Conservation (phyloP, 2,888 invertebrate species). For the Apamea crenata region DNA sequence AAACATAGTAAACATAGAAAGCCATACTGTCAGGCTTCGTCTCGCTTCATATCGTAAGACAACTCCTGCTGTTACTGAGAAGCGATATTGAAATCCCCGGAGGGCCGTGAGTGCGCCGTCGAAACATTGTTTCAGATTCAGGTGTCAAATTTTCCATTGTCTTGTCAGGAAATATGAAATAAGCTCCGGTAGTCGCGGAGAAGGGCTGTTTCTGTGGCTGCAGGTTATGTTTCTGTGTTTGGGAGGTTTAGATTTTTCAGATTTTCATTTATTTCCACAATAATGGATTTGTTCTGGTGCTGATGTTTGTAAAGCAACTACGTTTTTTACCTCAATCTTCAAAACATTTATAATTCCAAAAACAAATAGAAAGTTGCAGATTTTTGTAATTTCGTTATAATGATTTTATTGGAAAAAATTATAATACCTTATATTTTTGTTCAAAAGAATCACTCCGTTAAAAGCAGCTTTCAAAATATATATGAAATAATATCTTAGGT, state of each 20-base stretch:
- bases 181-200: slow-evolving; percentile 53
- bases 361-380: not conserved
- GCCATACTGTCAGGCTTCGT: slow-evolving; percentile 45
- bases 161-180: slow-evolving; percentile 69
- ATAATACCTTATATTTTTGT: not conserved
- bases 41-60: slow-evolving; percentile 56
- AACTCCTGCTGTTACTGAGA: slow-evolving; percentile 66
- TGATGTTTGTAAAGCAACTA: not conserved
- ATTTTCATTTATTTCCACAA: not conserved
- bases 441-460: not conserved
- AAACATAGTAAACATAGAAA: slow-evolving; percentile 43
- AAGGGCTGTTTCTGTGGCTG: slow-evolving; percentile 21
- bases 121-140: slow-evolving; percentile 68
- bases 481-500: not conserved
- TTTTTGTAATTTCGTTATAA: not conserved
- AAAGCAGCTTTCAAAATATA: not conserved
- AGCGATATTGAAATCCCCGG: slow-evolving; percentile 69
- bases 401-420: not conserved
- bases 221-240: slow-evolving; percentile 35
- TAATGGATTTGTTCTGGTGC: not conserved
- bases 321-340: not conserved
- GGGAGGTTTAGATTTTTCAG: not conserved
- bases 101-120: slow-evolving; percentile 61
- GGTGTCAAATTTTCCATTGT: slow-evolving; percentile 77
- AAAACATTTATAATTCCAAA: not conserved